phyloP scores from a whole-genome alignment of 1,140 invertebrate species.

The Brevipalpus yothersi region DNA sequence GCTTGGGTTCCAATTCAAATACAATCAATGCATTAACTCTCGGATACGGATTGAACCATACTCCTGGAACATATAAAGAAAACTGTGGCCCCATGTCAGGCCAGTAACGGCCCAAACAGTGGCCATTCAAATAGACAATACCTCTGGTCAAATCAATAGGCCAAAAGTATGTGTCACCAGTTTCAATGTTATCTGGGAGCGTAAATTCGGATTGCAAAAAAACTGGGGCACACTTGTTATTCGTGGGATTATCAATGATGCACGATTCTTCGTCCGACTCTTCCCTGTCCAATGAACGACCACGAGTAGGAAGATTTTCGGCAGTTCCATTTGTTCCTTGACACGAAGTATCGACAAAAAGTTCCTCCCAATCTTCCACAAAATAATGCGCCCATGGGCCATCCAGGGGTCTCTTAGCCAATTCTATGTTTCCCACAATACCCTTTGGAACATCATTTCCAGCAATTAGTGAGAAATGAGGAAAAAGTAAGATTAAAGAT shows the following conservation, averaged over 20 bases:
- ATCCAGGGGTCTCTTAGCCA: background rate
- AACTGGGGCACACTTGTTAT: background rate
- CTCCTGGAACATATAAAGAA: constrained; percentile 41
- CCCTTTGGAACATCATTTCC: background rate
- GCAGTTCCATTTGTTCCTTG: background rate
- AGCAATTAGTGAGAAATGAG: background rate
- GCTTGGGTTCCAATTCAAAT: constrained; percentile 19
- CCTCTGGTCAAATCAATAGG: constrained; percentile 42
- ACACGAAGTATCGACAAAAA: background rate
- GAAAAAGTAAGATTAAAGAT: background rate
- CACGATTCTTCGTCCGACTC: too few species aligned
- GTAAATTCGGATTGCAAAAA: background rate
- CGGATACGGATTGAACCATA: constrained; percentile 18
- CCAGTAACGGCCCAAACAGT: constrained; percentile 54
- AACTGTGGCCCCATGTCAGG: constrained; percentile 42
- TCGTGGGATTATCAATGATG: too few species aligned
- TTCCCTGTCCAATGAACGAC: background rate
- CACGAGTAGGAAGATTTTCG: background rate
- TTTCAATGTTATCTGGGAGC: background rate
- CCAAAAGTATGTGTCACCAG: constrained; percentile 34
- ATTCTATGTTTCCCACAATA: background rate
- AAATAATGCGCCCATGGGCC: background rate
- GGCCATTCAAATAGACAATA: constrained; percentile 39
- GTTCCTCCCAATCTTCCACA: background rate
- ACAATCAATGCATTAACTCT: constrained; percentile 16